These are phyloP conservation scores for Zaprionus bogoriensis DNA, from an alignment of 2,888 invertebrate species.

Conservation along the genomic window DNA sequence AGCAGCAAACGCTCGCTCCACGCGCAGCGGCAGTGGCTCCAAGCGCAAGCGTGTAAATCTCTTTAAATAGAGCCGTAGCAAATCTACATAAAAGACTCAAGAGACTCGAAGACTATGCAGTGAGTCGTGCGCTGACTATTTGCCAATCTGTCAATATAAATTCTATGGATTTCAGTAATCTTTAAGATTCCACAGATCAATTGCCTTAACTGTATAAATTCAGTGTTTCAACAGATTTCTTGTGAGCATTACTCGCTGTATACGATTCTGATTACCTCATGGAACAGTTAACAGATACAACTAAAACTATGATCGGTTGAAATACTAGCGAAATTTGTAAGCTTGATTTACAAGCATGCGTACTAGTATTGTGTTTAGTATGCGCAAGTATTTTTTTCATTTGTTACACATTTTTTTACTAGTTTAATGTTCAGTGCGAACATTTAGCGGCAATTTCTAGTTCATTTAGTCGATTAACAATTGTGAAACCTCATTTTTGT, in stretches of 20 bases:
- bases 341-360: neutral
- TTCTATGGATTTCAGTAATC: constrained; percentile 14
- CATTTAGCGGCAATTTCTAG: constrained; percentile 33
- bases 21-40: constrained; percentile 42
- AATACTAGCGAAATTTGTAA: neutral
- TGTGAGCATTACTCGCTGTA: neutral
- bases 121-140: constrained; percentile 30
- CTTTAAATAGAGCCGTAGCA: constrained; percentile 43
- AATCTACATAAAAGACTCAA: constrained; percentile 48
- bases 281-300: neutral
- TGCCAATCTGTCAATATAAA: constrained; percentile 18
- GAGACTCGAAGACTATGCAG: constrained; percentile 53
- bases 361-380: neutral
- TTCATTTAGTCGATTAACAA: constrained; percentile 48
- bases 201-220: neutral
- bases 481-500: constrained; percentile 6
- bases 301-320: neutral
- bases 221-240: neutral
- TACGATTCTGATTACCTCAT: neutral
- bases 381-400: constrained; percentile 3
- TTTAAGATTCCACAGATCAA: neutral
- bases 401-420: constrained; percentile 13
- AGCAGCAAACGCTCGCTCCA: constrained; percentile 31
- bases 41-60: constrained; percentile 63
- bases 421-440: no score